A percentile compares a stretch with the other conserved stretches of the same genome.
Evolutionary conservation across 2,888 invertebrate genomes (phyloP).

Genomic region (Furcula furcula): DNA sequence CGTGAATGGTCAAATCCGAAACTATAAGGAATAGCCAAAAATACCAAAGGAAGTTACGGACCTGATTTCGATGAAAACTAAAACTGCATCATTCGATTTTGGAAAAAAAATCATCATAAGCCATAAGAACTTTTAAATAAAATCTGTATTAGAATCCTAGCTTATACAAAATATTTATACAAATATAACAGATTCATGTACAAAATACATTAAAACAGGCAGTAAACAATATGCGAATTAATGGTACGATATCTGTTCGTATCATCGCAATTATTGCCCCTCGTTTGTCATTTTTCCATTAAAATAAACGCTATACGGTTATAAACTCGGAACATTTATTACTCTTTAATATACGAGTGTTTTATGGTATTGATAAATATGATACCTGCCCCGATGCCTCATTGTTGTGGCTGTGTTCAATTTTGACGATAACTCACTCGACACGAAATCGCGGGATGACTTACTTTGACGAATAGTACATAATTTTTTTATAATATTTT

Average conservation of each 20-base stretch:
- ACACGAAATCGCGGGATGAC: too few relatives aligned
- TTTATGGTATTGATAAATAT: conserved; percentile 33
- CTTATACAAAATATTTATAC: background rate
- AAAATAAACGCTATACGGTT: conserved; percentile 39
- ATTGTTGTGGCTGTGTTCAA: background rate
- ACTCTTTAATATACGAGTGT: conserved; percentile 29
- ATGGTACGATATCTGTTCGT: conserved; percentile 24
- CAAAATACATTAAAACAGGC: conserved; percentile 9
- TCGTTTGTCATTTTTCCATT: conserved; percentile 46
- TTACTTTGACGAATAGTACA: too few relatives aligned
- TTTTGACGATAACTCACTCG: background rate
- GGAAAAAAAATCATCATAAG: too few relatives aligned
- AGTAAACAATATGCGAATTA: conserved; percentile 19
- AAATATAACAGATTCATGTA: conserved; percentile 7
- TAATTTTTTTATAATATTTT: too few relatives aligned
- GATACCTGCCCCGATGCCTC: conserved; percentile 17
- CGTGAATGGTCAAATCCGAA: too few relatives aligned
- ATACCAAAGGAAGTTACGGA: too few relatives aligned
- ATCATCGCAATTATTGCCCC: conserved; percentile 34
- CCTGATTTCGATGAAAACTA: too few relatives aligned
- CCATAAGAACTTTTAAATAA: too few relatives aligned
- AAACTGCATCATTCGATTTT: too few relatives aligned
- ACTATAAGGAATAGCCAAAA: too few relatives aligned
- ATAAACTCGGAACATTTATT: conserved; percentile 42
- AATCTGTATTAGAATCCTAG: too few relatives aligned